Percentiles rank a stretch among this genome's conserved stretches.
phyloP scores from a whole-genome alignment of 2,888 invertebrate genomes.

The Ceramica pisi region DNA sequence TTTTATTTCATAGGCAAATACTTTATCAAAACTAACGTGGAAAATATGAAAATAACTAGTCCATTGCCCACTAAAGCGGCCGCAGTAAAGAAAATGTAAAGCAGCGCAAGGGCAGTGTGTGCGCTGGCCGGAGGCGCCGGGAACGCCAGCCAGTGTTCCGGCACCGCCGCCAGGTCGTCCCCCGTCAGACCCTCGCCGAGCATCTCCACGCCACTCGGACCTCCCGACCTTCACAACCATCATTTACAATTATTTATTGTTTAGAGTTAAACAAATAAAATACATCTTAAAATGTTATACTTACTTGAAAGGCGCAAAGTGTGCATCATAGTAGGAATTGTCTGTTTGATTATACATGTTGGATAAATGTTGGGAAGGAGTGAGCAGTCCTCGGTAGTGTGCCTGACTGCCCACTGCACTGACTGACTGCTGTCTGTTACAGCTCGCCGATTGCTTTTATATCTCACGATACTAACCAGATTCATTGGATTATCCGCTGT shows the following conservation, averaged over 20 bases:
- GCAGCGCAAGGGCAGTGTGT: conserved; percentile 94
- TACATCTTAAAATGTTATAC: conserved; percentile 24
- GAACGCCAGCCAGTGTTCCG: conserved; percentile 95
- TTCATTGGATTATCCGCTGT: conserved; percentile 83
- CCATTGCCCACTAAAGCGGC: conserved; percentile 95
- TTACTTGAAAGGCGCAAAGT: conserved; percentile 86
- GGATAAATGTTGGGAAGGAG: conserved; percentile 64
- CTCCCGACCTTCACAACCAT: conserved; percentile 72
- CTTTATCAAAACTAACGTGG: conserved; percentile 91
- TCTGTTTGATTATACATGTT: conserved; percentile 84
- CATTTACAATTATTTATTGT: background rate
- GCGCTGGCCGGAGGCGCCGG: conserved; percentile 95
- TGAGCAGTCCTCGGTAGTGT: conserved; percentile 89
- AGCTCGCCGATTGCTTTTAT: conserved; percentile 77
- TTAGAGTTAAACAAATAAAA: background rate
- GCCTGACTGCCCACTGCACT: conserved; percentile 81
- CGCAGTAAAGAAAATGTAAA: conserved; percentile 94
- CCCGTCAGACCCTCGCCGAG: conserved; percentile 95
- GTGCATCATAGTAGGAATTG: conserved; percentile 80
- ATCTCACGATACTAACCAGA: conserved; percentile 82
- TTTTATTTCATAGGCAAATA: background rate
- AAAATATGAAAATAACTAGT: conserved; percentile 96
- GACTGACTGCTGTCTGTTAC: conserved; percentile 85
- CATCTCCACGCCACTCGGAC: conserved; percentile 81
- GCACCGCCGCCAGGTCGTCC: conserved; percentile 94